phyloP scores from a whole-genome alignment of 2,888 invertebrate species.

The Osedax fenrisi region DNA sequence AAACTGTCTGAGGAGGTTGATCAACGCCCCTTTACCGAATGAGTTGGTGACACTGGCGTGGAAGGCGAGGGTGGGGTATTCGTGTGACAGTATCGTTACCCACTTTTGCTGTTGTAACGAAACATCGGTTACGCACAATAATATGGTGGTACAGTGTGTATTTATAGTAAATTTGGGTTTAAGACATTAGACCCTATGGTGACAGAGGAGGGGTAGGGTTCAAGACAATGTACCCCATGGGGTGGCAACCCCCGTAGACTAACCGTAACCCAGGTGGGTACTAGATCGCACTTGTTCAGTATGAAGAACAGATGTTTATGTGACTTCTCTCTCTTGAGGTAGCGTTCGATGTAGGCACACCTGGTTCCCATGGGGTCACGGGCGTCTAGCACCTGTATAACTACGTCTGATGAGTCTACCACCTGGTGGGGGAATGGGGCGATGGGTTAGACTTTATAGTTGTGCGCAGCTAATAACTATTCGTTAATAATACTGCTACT shows the following conservation, averaged over 20 bases:
- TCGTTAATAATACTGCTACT: no score
- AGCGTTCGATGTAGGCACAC: conserved; percentile 79
- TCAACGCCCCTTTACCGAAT: conserved; percentile 91
- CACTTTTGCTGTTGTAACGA: conserved; percentile 62
- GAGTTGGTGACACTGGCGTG: conserved; percentile 96
- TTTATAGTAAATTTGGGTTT: no score
- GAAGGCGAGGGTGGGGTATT: conserved; percentile 94
- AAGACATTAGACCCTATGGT: no score
- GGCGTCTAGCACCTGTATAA: conserved; percentile 87
- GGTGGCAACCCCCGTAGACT: conserved; percentile 36
- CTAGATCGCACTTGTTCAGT: conserved; percentile 75
- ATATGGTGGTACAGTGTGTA: no score
- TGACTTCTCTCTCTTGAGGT: conserved; percentile 79
- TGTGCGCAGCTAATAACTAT: no score
- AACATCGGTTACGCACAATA: conserved; percentile 33
- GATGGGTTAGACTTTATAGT: no score
- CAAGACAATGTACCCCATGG: no score
- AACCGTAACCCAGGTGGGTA: conserved; percentile 88
- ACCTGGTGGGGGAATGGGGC: no score
- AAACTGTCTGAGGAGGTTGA: conserved; percentile 86
- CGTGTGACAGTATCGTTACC: conserved; percentile 82
- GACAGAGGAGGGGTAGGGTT: no score
- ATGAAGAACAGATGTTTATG: conserved; percentile 95
- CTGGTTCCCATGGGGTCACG: conserved; percentile 92
- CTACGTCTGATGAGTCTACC: conserved; percentile 91